Percentiles rank a stretch among this genome's conserved stretches.
Evolutionary conservation across 2,113 vertebrate genomes (phyloP).

Genomic region (Pollimyrus isidori): DNA sequence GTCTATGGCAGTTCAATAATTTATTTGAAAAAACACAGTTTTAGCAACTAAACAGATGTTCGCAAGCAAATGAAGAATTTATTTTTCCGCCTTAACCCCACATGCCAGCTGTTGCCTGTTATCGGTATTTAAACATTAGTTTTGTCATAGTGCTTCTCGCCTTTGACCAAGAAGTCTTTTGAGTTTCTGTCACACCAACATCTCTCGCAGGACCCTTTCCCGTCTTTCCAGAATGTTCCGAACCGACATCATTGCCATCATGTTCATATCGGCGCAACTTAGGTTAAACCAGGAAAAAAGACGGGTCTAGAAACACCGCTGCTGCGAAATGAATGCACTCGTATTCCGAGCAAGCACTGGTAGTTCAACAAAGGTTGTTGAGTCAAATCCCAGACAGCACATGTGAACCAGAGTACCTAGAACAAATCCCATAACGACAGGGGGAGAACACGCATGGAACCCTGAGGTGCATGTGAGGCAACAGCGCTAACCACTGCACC

Average conservation of each 20-base stretch:
- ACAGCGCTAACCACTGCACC: background rate
- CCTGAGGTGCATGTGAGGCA: background rate
- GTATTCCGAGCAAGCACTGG: background rate
- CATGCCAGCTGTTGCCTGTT: background rate
- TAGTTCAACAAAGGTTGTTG: background rate
- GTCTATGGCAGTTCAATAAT: background rate
- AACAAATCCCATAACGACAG: background rate
- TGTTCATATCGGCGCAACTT: background rate
- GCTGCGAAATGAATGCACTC: background rate
- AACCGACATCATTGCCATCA: background rate
- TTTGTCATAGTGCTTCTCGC: background rate
- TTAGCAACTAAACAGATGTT: background rate
- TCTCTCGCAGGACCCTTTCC: background rate
- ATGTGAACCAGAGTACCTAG: background rate
- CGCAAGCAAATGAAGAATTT: background rate
- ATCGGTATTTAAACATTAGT: background rate
- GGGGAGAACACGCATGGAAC: background rate
- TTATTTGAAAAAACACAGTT: background rate
- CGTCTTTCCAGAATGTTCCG: background rate
- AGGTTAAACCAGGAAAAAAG: background rate
- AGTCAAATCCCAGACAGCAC: background rate
- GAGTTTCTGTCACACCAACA: background rate
- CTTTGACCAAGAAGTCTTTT: background rate
- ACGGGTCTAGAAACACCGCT: background rate
- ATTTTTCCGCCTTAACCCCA: background rate